Percentiles rank a stretch among this genome's conserved stretches.
These are phyloP conservation scores for Cryptosula pallasiana DNA, from an alignment of 2,888 invertebrate genomes.

Conservation along the genomic window DNA sequence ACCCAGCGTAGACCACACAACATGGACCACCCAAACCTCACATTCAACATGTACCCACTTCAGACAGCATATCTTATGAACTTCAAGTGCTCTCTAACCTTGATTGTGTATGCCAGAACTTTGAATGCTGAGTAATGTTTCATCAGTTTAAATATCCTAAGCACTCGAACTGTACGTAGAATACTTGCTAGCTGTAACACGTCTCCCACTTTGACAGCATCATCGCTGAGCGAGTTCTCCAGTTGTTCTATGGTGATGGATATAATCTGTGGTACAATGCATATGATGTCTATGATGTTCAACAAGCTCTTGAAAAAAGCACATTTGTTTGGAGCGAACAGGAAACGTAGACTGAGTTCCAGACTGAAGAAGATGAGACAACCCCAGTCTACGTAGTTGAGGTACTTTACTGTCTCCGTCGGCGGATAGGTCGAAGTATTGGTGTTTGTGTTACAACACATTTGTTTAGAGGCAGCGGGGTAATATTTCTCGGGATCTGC, in stretches of 20 bases:
- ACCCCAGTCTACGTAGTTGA: neutral
- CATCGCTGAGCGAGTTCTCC: neutral
- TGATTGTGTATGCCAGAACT: slow-evolving; percentile 47
- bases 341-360: neutral
- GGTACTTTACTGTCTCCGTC: neutral
- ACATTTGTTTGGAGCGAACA: slow-evolving; percentile 5
- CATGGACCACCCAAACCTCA: too few species aligned
- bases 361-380: slow-evolving; percentile 2
- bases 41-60: too few species aligned
- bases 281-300: slow-evolving; percentile 47
- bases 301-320: slow-evolving; percentile 38
- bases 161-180: slow-evolving; percentile 43
- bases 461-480: slow-evolving; percentile 13
- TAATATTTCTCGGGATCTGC: slow-evolving; percentile 13
- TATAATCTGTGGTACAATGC: slow-evolving; percentile 44
- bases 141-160: slow-evolving; percentile 52
- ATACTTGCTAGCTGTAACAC: slow-evolving; percentile 38
- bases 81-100: too few species aligned
- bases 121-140: slow-evolving; percentile 53
- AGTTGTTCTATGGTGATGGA: slow-evolving; percentile 38
- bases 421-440: neutral
- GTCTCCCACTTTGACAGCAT: slow-evolving; percentile 35
- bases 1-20: too few species aligned
- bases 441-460: neutral
- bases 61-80: too few species aligned